Evolutionary conservation across 2,888 invertebrate species (phyloP), one percentile per base, ranked within the genome.

Genomic region (Trichopria drosophilae): DNA sequence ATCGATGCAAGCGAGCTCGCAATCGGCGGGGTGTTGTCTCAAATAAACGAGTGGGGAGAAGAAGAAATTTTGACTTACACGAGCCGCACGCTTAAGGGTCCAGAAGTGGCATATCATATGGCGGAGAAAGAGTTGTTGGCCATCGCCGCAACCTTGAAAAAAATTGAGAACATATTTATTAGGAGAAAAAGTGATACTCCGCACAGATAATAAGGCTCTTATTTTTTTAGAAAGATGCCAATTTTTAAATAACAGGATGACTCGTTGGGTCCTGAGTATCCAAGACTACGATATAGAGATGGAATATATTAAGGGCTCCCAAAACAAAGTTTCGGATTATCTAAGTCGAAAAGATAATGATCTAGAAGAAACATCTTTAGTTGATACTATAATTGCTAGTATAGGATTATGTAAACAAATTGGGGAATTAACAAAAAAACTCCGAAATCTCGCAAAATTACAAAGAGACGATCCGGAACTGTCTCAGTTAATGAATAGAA

Each of bases 191-290:
- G 43, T 67, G 1, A 49, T 53, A 0, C 53, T 68, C 3, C 34
- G 54, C 10, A 66, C 64, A 0, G 68, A 69, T 29, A 65, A 67
- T 41, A 60, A 60, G 26, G 57, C 64, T 1, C 32, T 69, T 1
- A 60, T 55, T 0, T 70, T 68, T 37, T 15, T 69, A 15, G 49
- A 51, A 26, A 51, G 43, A 1, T 67, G 69, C 39, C 53, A 60
- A 26, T 31, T 69, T 4, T 35, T 59, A 3, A 59, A 53, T 28
- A 47, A 56, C 3, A 41, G 67, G 10, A 18, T 69, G 0, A 61
- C 58, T 2, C 32, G 71, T 4, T 70, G 66, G 64, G 49, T 59
- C 6, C 16, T 61, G 1, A 57, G 48, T n/a, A 50, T 67, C 2
- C 62, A 66, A 35, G n/a, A n/a, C n/a, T n/a, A n/a, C n/a, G n/a